These are phyloP conservation scores for Chromis chromis DNA, from an alignment of 2,797 vertebrate genomes.

Conservation along the genomic window DNA sequence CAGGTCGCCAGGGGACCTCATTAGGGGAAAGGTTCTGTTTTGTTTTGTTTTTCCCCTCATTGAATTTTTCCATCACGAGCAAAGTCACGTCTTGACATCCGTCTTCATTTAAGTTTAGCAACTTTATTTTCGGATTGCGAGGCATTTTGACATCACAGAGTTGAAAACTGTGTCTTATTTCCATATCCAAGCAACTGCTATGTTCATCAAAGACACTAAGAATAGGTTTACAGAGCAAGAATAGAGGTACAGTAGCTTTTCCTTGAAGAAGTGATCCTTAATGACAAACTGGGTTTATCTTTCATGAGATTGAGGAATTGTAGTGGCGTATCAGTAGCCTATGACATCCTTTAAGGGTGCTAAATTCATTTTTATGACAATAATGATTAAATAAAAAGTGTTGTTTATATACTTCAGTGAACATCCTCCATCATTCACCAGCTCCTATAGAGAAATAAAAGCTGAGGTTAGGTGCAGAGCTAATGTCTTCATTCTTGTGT, in stretches of 20 bases:
- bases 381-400: too few relatives aligned
- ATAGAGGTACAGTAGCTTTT: slow-evolving; percentile 2
- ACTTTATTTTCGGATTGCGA: slow-evolving; percentile 48
- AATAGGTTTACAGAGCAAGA: slow-evolving; percentile 38
- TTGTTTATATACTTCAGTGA: too few relatives aligned
- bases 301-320: neutral
- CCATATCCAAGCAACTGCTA: slow-evolving; percentile 35
- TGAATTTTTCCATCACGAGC: slow-evolving; percentile 35
- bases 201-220: slow-evolving; percentile 52
- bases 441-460: neutral
- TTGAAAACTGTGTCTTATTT: slow-evolving; percentile 55
- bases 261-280: slow-evolving; percentile 7
- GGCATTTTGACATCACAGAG: slow-evolving; percentile 34
- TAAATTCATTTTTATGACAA: neutral
- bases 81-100: slow-evolving; percentile 28
- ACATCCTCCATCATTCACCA: neutral
- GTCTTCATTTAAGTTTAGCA: slow-evolving; percentile 22
- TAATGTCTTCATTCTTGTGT: neutral
- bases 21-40: slow-evolving; percentile 56
- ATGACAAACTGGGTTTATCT: slow-evolving; percentile 24
- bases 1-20: slow-evolving; percentile 66
- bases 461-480: neutral
- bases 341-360: neutral
- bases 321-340: neutral
- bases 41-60: slow-evolving; percentile 29